Evolutionary conservation across 2,888 invertebrate genomes (phyloP).

Genomic region (Drosophila cognata): DNA sequence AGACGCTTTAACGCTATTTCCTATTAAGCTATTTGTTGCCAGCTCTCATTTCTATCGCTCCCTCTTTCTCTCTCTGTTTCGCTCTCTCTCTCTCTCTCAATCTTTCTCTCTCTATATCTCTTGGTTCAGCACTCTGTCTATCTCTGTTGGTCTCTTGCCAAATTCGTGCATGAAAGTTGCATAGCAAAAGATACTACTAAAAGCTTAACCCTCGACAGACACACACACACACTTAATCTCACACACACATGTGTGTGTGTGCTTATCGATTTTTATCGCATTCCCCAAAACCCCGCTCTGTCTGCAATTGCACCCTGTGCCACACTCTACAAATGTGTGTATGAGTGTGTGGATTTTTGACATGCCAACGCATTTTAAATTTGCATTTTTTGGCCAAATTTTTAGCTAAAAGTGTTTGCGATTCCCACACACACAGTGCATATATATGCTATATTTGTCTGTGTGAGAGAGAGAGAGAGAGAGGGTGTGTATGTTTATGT

Average conservation of each 20-base stretch:
- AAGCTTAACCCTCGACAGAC: slow-evolving; percentile 68
- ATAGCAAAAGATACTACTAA: slow-evolving; percentile 76
- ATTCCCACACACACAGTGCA: slow-evolving; percentile 10
- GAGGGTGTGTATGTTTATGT: slow-evolving; percentile 4
- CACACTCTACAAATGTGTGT: slow-evolving; percentile 22
- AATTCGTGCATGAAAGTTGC: slow-evolving; percentile 71
- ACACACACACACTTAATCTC: slow-evolving; percentile 30
- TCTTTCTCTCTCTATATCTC: not conserved
- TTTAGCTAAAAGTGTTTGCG: slow-evolving; percentile 68
- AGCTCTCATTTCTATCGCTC: slow-evolving; percentile 30
- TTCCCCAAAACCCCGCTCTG: slow-evolving; percentile 17
- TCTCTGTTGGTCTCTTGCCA: slow-evolving; percentile 51
- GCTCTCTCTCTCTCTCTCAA: not conserved
- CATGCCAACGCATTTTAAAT: slow-evolving; percentile 80
- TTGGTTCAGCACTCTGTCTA: not conserved
- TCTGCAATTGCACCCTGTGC: slow-evolving; percentile 60
- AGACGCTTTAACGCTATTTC: slow-evolving; percentile 76
- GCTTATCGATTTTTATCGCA: slow-evolving; percentile 71
- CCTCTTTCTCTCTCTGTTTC: slow-evolving; percentile 8
- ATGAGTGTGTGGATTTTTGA: slow-evolving; percentile 61
- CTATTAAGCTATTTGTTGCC: slow-evolving; percentile 79
- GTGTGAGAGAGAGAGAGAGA: not conserved
- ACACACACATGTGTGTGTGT: slow-evolving; percentile 37
- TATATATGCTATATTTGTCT: slow-evolving; percentile 7
- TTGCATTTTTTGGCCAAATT: slow-evolving; percentile 75